phyloP scores from a whole-genome alignment of 2,113 vertebrate genomes.

The Ciconia maguari region DNA sequence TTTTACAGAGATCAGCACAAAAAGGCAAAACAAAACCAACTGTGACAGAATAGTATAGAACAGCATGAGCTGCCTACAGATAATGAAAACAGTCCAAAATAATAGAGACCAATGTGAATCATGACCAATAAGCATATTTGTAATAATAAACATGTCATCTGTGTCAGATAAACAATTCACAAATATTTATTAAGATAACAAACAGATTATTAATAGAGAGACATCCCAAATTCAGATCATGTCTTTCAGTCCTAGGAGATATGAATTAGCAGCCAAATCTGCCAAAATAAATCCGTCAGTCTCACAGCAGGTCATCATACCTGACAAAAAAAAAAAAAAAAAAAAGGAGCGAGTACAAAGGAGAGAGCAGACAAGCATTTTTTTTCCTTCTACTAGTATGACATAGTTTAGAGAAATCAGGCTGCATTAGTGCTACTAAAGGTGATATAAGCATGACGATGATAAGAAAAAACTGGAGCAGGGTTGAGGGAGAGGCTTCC shows the following conservation, averaged over 20 bases:
- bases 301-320: neutral
- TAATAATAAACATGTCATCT: constrained; percentile 50
- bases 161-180: constrained; percentile 50
- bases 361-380: neutral
- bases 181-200: constrained; percentile 45
- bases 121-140: constrained; percentile 38
- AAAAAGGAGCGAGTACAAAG: neutral
- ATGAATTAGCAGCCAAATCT: constrained; percentile 32
- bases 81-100: constrained; percentile 32
- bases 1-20: constrained; percentile 48
- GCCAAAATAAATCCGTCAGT: constrained; percentile 24
- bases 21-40: constrained; percentile 50
- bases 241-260: neutral
- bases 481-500: neutral
- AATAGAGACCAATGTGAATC: constrained; percentile 45
- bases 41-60: constrained; percentile 47
- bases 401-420: neutral
- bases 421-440: neutral
- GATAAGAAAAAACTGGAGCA: constrained; percentile 28
- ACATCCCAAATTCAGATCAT: constrained; percentile 31
- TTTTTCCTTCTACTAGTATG: neutral
- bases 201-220: constrained; percentile 20
- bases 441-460: neutral
- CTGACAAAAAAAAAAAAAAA: neutral
- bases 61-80: constrained; percentile 53